A percentile compares a stretch with the other conserved stretches of the same genome.
phyloP scores from a whole-genome alignment of 2,113 vertebrate species.

The Chloropsis hardwickii region DNA sequence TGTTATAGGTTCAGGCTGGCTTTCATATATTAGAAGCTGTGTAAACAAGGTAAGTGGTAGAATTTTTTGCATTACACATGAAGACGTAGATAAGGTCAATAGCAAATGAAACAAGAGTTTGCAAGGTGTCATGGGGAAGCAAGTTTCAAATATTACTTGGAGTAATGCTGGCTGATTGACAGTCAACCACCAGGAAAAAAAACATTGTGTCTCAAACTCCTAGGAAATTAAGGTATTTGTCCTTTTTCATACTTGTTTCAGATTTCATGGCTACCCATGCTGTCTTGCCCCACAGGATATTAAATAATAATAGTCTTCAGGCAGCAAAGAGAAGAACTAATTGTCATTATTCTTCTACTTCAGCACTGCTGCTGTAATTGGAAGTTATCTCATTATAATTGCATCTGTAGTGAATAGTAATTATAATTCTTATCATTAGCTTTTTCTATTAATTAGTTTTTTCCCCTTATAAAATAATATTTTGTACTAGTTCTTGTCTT shows the following conservation, averaged over 20 bases:
- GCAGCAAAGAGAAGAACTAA: constrained; percentile 54
- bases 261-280: background rate
- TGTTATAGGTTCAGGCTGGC: background rate
- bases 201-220: background rate
- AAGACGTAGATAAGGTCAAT: background rate
- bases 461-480: constrained; percentile 40
- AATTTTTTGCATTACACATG: background rate
- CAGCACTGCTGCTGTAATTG: constrained; percentile 59
- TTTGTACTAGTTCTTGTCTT: constrained; percentile 19
- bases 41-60: background rate
- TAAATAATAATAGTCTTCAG: constrained; percentile 57
- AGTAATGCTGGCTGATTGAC: background rate
- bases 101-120: background rate
- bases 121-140: background rate
- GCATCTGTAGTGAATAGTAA: constrained; percentile 64
- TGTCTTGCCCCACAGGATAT: constrained; percentile 52
- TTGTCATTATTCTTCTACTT: constrained; percentile 42
- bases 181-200: background rate
- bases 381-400: constrained; percentile 72
- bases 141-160: background rate
- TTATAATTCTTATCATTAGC: constrained; percentile 71
- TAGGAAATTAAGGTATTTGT: constrained; percentile 20
- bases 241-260: background rate
- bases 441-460: constrained; percentile 67
- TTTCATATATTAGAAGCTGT: background rate